Percentiles rank a stretch among this genome's conserved stretches.
phyloP scores from a whole-genome alignment of 2,797 vertebrate species.

The Botia kubotai region DNA sequence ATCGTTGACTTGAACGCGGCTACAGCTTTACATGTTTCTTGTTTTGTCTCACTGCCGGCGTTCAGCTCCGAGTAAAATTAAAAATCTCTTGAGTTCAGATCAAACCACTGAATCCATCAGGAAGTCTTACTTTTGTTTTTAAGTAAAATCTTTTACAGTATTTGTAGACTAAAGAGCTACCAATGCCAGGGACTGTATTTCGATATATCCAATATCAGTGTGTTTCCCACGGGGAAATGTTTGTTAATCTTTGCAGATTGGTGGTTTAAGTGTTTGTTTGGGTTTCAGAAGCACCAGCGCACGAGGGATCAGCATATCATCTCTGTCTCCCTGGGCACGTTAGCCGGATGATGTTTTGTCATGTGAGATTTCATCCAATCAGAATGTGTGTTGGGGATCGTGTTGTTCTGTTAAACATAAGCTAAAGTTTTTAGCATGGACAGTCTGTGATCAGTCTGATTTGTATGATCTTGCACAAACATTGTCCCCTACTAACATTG shows the following conservation, averaged over 20 bases:
- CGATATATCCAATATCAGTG: no score
- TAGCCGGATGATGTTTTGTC: slow-evolving; percentile 27
- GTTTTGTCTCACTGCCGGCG: slow-evolving; percentile 26
- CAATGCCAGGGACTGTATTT: slow-evolving; percentile 28
- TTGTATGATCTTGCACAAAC: slow-evolving; percentile 74
- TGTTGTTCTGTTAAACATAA: slow-evolving; percentile 68
- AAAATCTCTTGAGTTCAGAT: slow-evolving; percentile 51
- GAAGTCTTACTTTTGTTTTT: no score
- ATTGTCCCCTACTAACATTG: slow-evolving; percentile 65
- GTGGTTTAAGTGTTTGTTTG: slow-evolving; percentile 45
- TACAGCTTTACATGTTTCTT: slow-evolving; percentile 11
- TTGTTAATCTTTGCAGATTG: slow-evolving; percentile 39
- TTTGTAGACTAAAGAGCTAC: slow-evolving; percentile 55
- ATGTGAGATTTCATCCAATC: slow-evolving; percentile 2
- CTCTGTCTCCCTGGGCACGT: neutral
- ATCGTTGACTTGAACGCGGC: slow-evolving; percentile 56
- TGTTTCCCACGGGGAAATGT: slow-evolving; percentile 49
- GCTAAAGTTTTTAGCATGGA: slow-evolving; percentile 72
- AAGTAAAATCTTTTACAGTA: slow-evolving; percentile 57
- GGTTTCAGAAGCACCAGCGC: slow-evolving; percentile 17
- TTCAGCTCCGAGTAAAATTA: slow-evolving; percentile 48
- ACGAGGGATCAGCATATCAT: neutral
- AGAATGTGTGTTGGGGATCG: slow-evolving; percentile 61
- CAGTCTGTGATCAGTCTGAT: slow-evolving; percentile 67
- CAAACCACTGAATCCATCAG: slow-evolving; percentile 39